These are phyloP conservation scores for Tarsius wallacei DNA, from an alignment of 2,797 vertebrate genomes.

Conservation along the genomic window DNA sequence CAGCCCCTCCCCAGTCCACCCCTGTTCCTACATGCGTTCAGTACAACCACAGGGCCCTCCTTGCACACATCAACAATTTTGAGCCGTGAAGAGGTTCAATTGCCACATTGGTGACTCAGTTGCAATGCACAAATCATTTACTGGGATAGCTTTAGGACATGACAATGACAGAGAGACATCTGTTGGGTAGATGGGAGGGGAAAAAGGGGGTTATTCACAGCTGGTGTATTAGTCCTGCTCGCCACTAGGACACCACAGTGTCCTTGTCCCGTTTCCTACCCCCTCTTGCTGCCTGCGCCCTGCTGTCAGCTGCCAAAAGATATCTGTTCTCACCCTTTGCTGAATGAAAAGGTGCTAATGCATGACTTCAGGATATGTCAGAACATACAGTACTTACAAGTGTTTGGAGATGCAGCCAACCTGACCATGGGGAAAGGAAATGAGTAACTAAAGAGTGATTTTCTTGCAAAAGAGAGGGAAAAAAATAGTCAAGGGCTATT, in stretches of 20 bases:
- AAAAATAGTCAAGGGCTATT: constrained; percentile 70
- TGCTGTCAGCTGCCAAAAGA: constrained; percentile 94
- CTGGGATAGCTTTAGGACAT: constrained; percentile 91
- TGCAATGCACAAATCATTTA: constrained; percentile 91
- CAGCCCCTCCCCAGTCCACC: not conserved
- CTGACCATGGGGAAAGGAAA: constrained; percentile 91
- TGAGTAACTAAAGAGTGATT: constrained; percentile 87
- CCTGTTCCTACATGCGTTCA: not conserved
- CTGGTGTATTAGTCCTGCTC: constrained; percentile 91
- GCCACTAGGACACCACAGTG: constrained; percentile 91
- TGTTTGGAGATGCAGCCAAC: constrained; percentile 92
- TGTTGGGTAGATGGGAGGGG: constrained; percentile 88
- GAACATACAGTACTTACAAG: constrained; percentile 94
- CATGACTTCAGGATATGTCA: constrained; percentile 96
- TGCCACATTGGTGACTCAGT: constrained; percentile 92
- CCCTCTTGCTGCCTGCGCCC: constrained; percentile 89
- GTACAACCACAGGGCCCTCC: constrained; percentile 82
- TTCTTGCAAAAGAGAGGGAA: constrained; percentile 81
- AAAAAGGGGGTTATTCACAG: constrained; percentile 88
- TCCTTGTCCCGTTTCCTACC: constrained; percentile 89
- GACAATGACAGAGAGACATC: constrained; percentile 93
- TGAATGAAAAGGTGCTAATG: constrained; percentile 96
- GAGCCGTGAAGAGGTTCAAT: constrained; percentile 92
- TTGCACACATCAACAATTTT: constrained; percentile 91
- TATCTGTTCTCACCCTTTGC: constrained; percentile 96